Evolutionary conservation across 2,797 vertebrate species (phyloP), one percentile per base, ranked within the genome.

Genomic region (Sebastes wilsoni): DNA sequence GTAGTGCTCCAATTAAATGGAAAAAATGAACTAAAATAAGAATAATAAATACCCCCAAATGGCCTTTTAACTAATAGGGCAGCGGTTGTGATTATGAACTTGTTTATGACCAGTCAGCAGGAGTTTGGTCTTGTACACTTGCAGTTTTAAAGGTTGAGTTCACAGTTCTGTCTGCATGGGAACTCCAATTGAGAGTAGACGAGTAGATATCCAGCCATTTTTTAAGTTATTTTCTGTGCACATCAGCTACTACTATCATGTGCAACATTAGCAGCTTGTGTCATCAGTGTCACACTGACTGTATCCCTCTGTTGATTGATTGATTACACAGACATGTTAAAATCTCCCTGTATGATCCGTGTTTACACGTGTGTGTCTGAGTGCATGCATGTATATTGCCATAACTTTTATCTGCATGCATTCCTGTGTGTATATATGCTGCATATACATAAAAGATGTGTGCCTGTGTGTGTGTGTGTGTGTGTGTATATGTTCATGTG

Each of bases 321-420:
- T 55, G 52, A 64, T 70, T 22, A 34, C 28, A 66, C 77, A 58
- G 59, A 66, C 69, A 23, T 46, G 72, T 62, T 67, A 56, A 58
- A 62, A 81, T 84, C 75, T 83, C 72, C 59, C 46, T 1, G 3
- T 28, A 13, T 66, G 66, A 76, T 78, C 32, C 10, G 5, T 79
- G 56, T 83, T 73, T 72, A 70, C 60, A 62, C 61, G 38, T 78
- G 77, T 64, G 23, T 56, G 74, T 78, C 28, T 77, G 72, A 74
- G 82, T 88, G 77, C 65, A 67, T 66, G 61, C 73, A 75, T 85
- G 36, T 85, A 67, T 60, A 36, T 32, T 30, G 28, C 62, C 27
- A 74, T 81, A 83, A 84, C 70, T 86, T 86, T 73, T 81, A 87
- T 88, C 87, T 81, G 59, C 64, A 69, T 72, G 79, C 75, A 83